phyloP scores from a whole-genome alignment of 2,888 invertebrate genomes.

The Mesorhabditis sp. region DNA sequence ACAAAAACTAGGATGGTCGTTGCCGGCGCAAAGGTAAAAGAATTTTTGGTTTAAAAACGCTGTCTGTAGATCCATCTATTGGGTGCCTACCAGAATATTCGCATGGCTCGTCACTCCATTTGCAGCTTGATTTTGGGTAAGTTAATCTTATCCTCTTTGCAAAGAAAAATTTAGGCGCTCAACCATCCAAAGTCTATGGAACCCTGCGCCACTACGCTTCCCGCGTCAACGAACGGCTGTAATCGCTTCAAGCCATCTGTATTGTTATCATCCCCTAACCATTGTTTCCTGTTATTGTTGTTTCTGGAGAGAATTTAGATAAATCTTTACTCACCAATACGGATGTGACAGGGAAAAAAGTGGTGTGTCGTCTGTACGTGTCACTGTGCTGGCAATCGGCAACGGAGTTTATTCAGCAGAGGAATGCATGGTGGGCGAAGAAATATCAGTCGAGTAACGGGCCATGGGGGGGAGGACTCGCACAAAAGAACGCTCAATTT shows the following conservation, averaged over 20 bases:
- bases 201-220: constrained; percentile 81
- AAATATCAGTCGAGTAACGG: no score
- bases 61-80: constrained; percentile 76
- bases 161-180: constrained; percentile 68
- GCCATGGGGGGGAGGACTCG: no score
- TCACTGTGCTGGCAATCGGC: no score
- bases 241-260: constrained; percentile 21
- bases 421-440: no score
- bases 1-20: constrained; percentile 84
- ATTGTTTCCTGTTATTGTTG: no score
- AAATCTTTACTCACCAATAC: no score
- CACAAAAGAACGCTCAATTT: no score
- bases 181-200: constrained; percentile 95
- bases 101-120: constrained; percentile 84
- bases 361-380: no score
- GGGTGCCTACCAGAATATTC: constrained; percentile 94
- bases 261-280: no score
- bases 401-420: no score
- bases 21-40: not conserved
- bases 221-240: constrained; percentile 79
- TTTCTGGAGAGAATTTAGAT: no score
- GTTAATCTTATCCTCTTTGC: constrained; percentile 21
- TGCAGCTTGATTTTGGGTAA: constrained; percentile 87
- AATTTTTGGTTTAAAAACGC: not conserved
- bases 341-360: no score